Evolutionary conservation across 2,888 invertebrate genomes (phyloP).

Genomic region (Aplocera efformata): DNA sequence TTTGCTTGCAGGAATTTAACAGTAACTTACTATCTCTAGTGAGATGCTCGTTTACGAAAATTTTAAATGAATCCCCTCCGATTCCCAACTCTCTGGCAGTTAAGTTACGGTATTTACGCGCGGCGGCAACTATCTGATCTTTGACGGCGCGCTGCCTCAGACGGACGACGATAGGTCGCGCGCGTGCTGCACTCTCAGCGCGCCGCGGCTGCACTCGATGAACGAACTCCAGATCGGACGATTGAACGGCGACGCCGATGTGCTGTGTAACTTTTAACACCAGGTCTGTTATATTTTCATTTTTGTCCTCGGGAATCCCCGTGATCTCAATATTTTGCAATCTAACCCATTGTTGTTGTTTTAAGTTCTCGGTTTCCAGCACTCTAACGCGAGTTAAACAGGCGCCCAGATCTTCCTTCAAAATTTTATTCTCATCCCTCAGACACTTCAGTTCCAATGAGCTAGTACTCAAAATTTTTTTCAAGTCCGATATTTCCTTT

Average conservation of each 20-base stretch:
- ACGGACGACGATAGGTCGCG: conserved; percentile 4
- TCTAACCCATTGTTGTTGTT: conserved; percentile 7
- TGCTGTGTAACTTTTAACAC: conserved; percentile 1
- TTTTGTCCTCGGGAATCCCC: conserved; percentile 1
- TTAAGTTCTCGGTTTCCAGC: conserved; percentile 2
- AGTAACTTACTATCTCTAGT: conserved; percentile 4
- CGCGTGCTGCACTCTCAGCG: not conserved
- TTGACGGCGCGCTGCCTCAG: conserved; percentile 2
- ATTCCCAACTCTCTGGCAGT: not conserved
- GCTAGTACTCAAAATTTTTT: not conserved
- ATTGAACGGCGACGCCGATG: conserved; percentile 2
- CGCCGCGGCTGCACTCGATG: conserved; percentile 7
- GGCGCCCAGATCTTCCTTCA: not conserved
- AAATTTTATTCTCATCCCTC: conserved; percentile 4
- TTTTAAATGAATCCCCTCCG: not conserved
- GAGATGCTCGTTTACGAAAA: conserved; percentile 5
- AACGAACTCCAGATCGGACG: conserved; percentile 6
- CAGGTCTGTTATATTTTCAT: too few species aligned
- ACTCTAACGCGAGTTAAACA: not conserved
- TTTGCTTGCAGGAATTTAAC: conserved; percentile 1
- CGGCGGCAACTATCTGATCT: conserved; percentile 3
- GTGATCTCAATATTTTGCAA: conserved; percentile 4
- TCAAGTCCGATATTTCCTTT: conserved; percentile 1
- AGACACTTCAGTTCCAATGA: not conserved
- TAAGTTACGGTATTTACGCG: conserved; percentile 1